phyloP scores from a whole-genome alignment of 2,113 vertebrate genomes.

The Oenanthe oenanthe region DNA sequence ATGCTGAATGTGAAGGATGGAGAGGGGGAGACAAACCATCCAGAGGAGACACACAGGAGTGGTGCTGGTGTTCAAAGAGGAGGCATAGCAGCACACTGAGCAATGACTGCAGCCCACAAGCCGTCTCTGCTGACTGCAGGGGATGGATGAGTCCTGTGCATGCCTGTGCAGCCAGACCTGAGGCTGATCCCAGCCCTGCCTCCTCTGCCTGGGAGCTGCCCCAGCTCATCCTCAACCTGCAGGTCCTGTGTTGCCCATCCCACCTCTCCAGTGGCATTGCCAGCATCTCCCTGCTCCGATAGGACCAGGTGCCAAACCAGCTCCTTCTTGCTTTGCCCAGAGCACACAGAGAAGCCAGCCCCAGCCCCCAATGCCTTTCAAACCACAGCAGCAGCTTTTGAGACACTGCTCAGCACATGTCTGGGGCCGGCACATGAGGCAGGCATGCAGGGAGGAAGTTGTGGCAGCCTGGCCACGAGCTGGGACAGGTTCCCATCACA shows the following conservation, averaged over 20 bases:
- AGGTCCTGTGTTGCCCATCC: too few species aligned
- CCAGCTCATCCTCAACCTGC: background rate
- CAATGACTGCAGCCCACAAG: background rate
- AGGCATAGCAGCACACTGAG: background rate
- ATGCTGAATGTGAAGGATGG: background rate
- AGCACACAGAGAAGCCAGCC: background rate
- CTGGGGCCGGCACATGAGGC: rapidly evolving
- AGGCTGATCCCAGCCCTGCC: background rate
- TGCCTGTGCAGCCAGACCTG: rapidly evolving
- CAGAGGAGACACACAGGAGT: background rate
- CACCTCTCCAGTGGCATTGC: background rate
- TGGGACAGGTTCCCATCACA: background rate
- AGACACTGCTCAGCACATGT: rapidly evolving
- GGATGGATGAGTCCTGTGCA: background rate
- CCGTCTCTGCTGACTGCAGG: background rate
- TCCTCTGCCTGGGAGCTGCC: background rate
- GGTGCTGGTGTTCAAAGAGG: background rate
- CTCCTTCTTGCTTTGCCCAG: background rate
- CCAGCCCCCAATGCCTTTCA: background rate
- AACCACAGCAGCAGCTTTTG: background rate
- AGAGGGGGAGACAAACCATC: background rate
- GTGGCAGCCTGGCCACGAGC: rapidly evolving
- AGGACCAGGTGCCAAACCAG: background rate
- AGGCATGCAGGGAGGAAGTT: background rate
- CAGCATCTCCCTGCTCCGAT: background rate